Conservation (phyloP, 2,888 invertebrate species). For the Dasypogon diadema region DNA sequence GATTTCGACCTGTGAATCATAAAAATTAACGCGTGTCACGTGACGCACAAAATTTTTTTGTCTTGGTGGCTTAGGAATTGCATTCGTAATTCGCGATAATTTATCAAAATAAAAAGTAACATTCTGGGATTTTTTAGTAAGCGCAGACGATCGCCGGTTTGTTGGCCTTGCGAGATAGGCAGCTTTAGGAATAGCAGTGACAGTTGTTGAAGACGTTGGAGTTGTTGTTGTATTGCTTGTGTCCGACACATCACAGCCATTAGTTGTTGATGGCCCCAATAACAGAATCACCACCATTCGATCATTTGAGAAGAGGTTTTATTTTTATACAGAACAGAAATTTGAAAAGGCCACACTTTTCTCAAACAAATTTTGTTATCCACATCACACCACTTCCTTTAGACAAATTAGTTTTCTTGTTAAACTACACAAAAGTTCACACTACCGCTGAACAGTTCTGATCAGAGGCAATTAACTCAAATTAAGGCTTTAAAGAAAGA, state of each 20-base stretch:
- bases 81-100: constrained; percentile 58
- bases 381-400: neutral
- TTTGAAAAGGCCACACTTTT: neutral
- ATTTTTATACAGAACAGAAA: constrained; percentile 25
- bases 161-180: constrained; percentile 57
- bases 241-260: constrained; percentile 64
- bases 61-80: constrained; percentile 66
- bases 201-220: constrained; percentile 64
- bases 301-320: constrained; percentile 65
- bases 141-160: constrained; percentile 59
- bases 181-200: constrained; percentile 65
- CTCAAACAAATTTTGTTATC: neutral
- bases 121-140: constrained; percentile 41
- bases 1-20: constrained; percentile 73
- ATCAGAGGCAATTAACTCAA: constrained; percentile 2
- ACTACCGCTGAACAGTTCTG: neutral
- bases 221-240: constrained; percentile 62
- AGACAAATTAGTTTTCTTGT: neutral
- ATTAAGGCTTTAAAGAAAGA: neutral
- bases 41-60: constrained; percentile 65
- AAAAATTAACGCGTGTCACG: constrained; percentile 70
- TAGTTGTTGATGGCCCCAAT: constrained; percentile 66
- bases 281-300: constrained; percentile 70
- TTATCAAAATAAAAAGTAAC: constrained; percentile 52
- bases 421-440: neutral